These are phyloP conservation scores for Epinotia bilunana DNA, from an alignment of 2,888 invertebrate genomes.

Conservation along the genomic window DNA sequence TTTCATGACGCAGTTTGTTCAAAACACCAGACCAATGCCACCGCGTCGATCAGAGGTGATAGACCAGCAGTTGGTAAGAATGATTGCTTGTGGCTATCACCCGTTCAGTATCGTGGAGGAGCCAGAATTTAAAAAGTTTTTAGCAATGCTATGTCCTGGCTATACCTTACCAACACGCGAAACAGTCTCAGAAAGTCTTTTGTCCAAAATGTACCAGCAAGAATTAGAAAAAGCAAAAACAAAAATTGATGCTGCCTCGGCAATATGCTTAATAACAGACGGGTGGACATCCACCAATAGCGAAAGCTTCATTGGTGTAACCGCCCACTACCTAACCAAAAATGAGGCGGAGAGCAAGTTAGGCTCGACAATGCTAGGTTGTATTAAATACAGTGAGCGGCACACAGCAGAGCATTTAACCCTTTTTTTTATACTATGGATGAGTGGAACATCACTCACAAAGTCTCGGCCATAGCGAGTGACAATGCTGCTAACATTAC, in stretches of 20 bases:
- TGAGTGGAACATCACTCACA: conserved; percentile 36
- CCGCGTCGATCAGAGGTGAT: conserved; percentile 24
- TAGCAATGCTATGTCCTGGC: conserved; percentile 46
- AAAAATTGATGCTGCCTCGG: neutral
- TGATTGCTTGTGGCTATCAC: conserved; percentile 48
- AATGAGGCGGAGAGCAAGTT: conserved; percentile 5
- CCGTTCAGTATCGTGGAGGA: conserved; percentile 46
- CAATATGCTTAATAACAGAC: conserved; percentile 2
- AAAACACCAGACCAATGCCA: conserved; percentile 21
- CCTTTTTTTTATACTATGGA: conserved; percentile 10
- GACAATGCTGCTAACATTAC: conserved; percentile 46
- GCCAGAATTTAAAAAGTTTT: conserved; percentile 47
- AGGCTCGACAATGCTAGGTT: conserved; percentile 22
- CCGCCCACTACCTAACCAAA: conserved; percentile 15
- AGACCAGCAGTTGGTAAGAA: conserved; percentile 46
- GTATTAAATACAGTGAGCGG: conserved; percentile 28
- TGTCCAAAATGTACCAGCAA: conserved; percentile 43
- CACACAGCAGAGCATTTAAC: conserved; percentile 29
- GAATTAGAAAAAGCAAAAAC: neutral
- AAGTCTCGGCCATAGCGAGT: conserved; percentile 43
- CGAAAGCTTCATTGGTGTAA: conserved; percentile 16
- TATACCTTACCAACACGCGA: conserved; percentile 48
- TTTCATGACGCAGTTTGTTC: conserved; percentile 10
- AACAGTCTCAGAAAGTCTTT: conserved; percentile 48
- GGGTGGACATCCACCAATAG: conserved; percentile 13